Evolutionary conservation across 2,888 invertebrate genomes (phyloP).

Genomic region (Spatulosminthurus flaviceps): DNA sequence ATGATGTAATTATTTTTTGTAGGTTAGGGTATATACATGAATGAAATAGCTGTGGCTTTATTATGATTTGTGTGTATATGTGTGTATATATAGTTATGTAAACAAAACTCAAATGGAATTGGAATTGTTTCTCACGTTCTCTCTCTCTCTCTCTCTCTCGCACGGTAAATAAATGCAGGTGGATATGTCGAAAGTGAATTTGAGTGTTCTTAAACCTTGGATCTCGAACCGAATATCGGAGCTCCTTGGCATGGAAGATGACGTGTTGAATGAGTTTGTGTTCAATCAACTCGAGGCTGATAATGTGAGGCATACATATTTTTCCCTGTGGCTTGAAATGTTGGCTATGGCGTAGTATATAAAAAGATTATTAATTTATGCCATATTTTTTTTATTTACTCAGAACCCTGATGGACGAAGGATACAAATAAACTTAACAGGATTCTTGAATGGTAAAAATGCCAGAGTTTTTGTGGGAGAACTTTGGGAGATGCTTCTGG

Average conservation of each 20-base stretch:
- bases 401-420: conserved; percentile 88
- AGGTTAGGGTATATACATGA: no score
- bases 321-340: neutral
- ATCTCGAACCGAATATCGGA: conserved; percentile 96
- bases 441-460: conserved; percentile 97
- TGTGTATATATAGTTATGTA: neutral
- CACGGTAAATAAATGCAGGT: conserved; percentile 71
- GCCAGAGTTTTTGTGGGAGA: conserved; percentile 98
- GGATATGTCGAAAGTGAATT: conserved; percentile 97
- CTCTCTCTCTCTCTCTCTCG: conserved; percentile 21
- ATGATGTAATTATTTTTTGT: no score
- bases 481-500: conserved; percentile 92
- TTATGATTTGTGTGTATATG: neutral
- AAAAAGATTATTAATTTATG: no score
- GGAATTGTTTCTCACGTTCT: conserved; percentile 5
- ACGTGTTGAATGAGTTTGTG: conserved; percentile 98
- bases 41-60: conserved; percentile 15
- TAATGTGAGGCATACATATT: conserved; percentile 73
- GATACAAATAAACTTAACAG: conserved; percentile 99
- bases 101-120: no score
- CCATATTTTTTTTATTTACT: neutral
- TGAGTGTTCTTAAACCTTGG: conserved; percentile 99
- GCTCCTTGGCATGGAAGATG: conserved; percentile 96
- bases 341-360: no score
- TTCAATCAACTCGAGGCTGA: conserved; percentile 96